Evolutionary conservation across 2,797 vertebrate genomes (phyloP), one percentile per base, ranked within the genome.

Genomic region (Typhlichthys subterraneus): DNA sequence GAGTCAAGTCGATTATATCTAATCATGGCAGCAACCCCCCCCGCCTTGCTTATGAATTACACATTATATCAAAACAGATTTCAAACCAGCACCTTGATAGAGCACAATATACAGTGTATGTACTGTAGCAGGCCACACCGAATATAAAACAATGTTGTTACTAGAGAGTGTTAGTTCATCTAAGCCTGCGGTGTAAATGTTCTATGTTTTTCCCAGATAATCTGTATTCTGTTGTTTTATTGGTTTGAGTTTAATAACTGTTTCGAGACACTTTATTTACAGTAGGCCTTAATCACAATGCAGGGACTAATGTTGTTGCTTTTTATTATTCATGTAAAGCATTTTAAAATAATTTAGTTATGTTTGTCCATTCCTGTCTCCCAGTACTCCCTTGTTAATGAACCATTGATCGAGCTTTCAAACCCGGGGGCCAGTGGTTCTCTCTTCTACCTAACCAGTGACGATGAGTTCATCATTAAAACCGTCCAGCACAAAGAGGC

Each of bases 401-500:
- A 99, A 69, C 97, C 97, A 68, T 89, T 99, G 76, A 98, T 99
- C 80, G 97, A 99, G 86, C 88, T 99, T 75, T 94, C 94, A 70
- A 99, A 99, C 83, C 97, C 97, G 0, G 97, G 97, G 48, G 97
- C 96, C 82, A 99, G 97, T 42, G 95, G 97, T 45, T 99, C 96
- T 2, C 93, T 99, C 75, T 99, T 99, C 91, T 99, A 98, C 91
- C 90, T 99, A 78, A 99, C 97, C 81, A 97, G 96, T 17, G 97
- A 96, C 72, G 97, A 99, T 1, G 97, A 99, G 80, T 99, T 99
- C 91, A 98, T 99, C 87, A 96, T 99, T 85, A 99, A 99, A 93
- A 99, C 97, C 19, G 95, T 99, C 80, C 96, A 99, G 86, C 97
- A 99, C 91, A 99, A 99, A 87, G 97, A 99, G 82, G 97, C 97